A percentile compares a stretch with the other conserved stretches of the same genome.
phyloP scores from a whole-genome alignment of 2,797 vertebrate species.

The Eidolon dupreanum region DNA sequence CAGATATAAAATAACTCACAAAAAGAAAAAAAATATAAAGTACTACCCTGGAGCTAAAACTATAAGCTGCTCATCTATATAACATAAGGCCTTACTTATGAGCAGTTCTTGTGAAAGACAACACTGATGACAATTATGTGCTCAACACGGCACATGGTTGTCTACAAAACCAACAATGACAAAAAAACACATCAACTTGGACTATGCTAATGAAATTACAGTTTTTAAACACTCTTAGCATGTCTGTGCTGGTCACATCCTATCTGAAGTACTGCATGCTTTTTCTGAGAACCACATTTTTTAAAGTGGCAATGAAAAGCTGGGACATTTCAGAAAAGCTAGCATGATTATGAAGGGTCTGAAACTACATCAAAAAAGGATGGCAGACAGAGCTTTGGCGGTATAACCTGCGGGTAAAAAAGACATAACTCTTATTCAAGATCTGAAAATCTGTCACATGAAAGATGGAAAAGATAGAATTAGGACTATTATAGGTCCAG shows the following conservation, averaged over 20 bases:
- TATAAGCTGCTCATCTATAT: background rate
- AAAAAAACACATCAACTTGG: background rate
- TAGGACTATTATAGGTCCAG: background rate
- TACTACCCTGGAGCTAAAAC: background rate
- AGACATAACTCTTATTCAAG: background rate
- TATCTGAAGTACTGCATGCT: background rate
- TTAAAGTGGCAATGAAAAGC: background rate
- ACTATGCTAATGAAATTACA: background rate
- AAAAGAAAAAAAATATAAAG: background rate
- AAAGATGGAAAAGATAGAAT: background rate
- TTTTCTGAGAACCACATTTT: slow-evolving; percentile 18
- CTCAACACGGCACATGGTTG: background rate
- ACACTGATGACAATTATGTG: background rate
- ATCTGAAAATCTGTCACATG: background rate
- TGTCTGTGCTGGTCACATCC: background rate
- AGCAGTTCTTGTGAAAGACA: background rate
- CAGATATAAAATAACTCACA: background rate
- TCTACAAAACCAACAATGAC: background rate
- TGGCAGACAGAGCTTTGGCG: background rate
- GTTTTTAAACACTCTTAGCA: background rate
- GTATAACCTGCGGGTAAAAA: background rate
- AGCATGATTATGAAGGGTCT: background rate
- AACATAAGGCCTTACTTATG: background rate
- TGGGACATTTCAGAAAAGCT: background rate
- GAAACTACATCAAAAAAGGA: background rate